Base-by-base conservation (phyloP, 2,797 vertebrate genomes). In the Balearica regulorum region DNA sequence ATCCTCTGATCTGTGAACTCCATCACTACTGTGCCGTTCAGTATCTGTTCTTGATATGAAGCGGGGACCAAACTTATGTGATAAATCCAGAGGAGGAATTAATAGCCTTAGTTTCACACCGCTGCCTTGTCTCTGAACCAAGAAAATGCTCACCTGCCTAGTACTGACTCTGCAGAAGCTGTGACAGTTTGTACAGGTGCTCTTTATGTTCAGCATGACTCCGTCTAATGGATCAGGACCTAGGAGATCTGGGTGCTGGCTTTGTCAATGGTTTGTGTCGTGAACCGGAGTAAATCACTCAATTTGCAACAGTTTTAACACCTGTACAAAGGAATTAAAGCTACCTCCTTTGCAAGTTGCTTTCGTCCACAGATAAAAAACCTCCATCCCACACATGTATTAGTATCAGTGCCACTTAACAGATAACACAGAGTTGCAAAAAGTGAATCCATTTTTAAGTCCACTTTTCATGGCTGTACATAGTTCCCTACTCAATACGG, bases 311-410 rank as follows among this genome's bases (percentile, higher is more conserved):
- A 46, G 33, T 41, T 87, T 94, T 91, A 89, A 80, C 33, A 75
- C 44, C 9, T 44, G 19, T 78, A 66, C 73, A 89, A 95, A 61
- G 87, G 43, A 83, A 89, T 91, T 89, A 90, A 62, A 41, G 58
- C 79, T 48, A 53, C 22, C 41, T 70, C 75, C 29, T 37, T 89
- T 93, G 62, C 62, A 55, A 84, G 49, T 80, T 78, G 31, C 64
- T 96, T 93, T 90, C 55, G 94, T 72, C 41, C 60, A 54, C 11
- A 54, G 51, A 85, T 93, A 29, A 86, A 95, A 95, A 60, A 71
- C 15, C 20, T 33, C 46, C 26, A 90, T 41, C 24, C n/a, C 78
- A 79, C 11, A 41, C 10, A 29, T 8, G 33, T 19, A 21, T 51
- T 73, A 33, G 17, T 64, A 77, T 77, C 25, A 49, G 51, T 61